Evolutionary conservation across 2,888 invertebrate species (phyloP).

Genomic region (Panzeria rudis): DNA sequence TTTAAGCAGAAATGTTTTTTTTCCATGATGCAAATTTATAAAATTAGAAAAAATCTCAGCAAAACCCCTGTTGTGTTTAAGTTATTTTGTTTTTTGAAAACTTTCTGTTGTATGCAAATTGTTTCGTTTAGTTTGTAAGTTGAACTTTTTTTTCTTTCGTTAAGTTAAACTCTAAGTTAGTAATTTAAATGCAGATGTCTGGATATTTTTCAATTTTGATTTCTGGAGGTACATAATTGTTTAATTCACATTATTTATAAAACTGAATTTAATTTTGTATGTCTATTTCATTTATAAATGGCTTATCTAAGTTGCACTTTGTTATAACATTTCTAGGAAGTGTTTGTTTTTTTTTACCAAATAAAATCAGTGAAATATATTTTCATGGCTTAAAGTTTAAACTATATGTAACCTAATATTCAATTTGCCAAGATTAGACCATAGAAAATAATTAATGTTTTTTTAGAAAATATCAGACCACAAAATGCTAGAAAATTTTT

Average conservation of each 20-base stretch:
- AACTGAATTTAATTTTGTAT: constrained; percentile 19
- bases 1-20: constrained; percentile 55
- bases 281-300: constrained; percentile 14
- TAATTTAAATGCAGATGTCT: constrained; percentile 69
- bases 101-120: constrained; percentile 69
- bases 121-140: constrained; percentile 37
- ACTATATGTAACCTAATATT: background rate
- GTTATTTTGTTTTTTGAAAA: background rate
- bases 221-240: constrained; percentile 54
- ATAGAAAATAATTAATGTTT: constrained; percentile 11
- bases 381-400: background rate
- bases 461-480: background rate
- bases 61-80: constrained; percentile 64
- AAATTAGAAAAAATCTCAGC: constrained; percentile 16
- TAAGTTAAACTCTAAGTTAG: constrained; percentile 28
- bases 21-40: constrained; percentile 44
- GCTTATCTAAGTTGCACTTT: constrained; percentile 54
- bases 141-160: background rate
- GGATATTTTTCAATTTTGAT: background rate
- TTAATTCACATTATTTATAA: constrained; percentile 53
- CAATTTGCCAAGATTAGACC: background rate
- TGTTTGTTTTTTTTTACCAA: constrained; percentile 39
- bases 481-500: background rate
- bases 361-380: background rate
- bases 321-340: constrained; percentile 46